Evolutionary conservation across 2,797 vertebrate species (phyloP).

Genomic region (Danio albolineatus): DNA sequence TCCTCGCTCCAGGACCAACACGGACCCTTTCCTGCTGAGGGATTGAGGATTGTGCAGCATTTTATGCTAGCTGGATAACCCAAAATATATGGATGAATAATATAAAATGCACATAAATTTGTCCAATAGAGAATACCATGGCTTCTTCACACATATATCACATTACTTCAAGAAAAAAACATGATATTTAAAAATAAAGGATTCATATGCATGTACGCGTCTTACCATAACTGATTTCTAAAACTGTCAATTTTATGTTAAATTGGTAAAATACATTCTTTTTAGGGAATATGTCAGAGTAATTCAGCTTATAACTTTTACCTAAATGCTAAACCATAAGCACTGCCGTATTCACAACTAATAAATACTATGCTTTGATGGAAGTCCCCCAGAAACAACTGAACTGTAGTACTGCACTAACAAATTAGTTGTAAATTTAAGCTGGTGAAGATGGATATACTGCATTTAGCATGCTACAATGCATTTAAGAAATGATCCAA

Average conservation of each 20-base stretch:
- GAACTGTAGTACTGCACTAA: not conserved
- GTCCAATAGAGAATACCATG: not conserved
- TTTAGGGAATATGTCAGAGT: too few relatives aligned
- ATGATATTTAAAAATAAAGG: not conserved
- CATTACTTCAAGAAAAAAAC: conserved; percentile 13
- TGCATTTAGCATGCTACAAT: not conserved
- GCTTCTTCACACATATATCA: conserved; percentile 6
- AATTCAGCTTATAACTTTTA: not conserved
- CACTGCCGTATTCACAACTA: not conserved
- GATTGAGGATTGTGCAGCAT: conserved; percentile 17
- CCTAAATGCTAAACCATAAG: not conserved
- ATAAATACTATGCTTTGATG: not conserved
- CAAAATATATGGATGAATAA: conserved; percentile 23
- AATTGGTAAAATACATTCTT: too few relatives aligned
- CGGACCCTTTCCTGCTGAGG: not conserved
- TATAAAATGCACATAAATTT: conserved; percentile 31
- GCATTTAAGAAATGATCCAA: conserved; percentile 15
- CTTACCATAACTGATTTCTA: too few relatives aligned
- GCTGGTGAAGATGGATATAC: not conserved
- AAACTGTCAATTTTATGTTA: too few relatives aligned
- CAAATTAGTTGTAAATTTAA: conserved; percentile 7
- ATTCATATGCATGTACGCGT: too few relatives aligned
- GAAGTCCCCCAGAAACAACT: conserved; percentile 2
- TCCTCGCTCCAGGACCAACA: conserved; percentile 38
- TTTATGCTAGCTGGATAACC: conserved; percentile 26